Base-by-base conservation (phyloP, 2,888 invertebrate species). In the Ernsta delagoae region DNA sequence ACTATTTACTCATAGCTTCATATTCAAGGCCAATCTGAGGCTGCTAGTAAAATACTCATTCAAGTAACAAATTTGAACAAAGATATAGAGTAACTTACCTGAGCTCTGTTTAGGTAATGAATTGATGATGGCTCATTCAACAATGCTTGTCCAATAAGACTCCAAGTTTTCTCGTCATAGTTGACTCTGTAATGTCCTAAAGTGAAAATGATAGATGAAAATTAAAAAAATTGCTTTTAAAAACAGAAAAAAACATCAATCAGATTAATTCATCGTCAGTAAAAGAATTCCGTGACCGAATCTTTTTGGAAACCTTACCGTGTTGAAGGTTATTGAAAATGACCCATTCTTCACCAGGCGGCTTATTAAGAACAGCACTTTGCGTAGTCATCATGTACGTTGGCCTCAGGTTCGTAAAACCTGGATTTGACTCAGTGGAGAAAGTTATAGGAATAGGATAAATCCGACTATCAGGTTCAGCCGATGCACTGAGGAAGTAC, bases 81-180 rank as follows among this genome's bases (percentile, higher is more conserved):
- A 24, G 3, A 24, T 1, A 3, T 24, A 24, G 3, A 24, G 24
- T 24, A 24, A 24, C 24, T 24, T 70, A 96, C 92, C 85, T 98
- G 97, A 4, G 97, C 97, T 78, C 97, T 94, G 80, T 97, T 97
- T 2, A 96, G 80, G 45, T 94, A 91, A 74, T 96, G 94, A 67
- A 97, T 96, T 0, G 80, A 74, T n/a, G 84, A 77, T 48, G 81
- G 84, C 6, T 85, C 82, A 48, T 84, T 79, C 1, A 83, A 45
- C 12, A 93, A 79, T 50, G 89, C 88, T 45, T 87, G 83, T 0
- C 83, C 77, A 11, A 96, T 92, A 56, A 90, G 79, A 5, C 85
- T 75, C 96, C 96, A 96, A n/a, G 94, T 94, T 45, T 76, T 80
- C 0, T 78, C 76, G 74, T 96, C 95, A 73, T 97, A 97, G 75